Evolutionary conservation across 1,140 invertebrate genomes (phyloP).

Genomic region (Sminthurides bifidus): DNA sequence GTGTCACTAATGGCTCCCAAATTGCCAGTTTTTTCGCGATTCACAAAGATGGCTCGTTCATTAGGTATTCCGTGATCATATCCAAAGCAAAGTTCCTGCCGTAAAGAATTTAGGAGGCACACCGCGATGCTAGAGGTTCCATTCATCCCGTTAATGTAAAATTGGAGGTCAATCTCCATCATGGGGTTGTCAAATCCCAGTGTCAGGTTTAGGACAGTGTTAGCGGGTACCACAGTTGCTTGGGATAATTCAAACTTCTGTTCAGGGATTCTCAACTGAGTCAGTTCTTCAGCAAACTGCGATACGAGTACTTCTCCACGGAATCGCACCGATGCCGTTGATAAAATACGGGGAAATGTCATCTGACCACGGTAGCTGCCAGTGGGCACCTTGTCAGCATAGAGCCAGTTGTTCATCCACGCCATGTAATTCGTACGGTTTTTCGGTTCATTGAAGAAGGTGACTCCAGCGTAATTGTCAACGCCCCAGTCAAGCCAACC

Average conservation of each 20-base stretch:
- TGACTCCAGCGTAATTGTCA: constrained; percentile 20
- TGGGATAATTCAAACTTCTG: not conserved
- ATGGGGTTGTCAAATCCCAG: constrained; percentile 3
- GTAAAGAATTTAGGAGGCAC: constrained; percentile 12
- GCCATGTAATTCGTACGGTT: constrained; percentile 4
- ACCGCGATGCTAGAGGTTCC: constrained; percentile 1
- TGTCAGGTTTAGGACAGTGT: not conserved
- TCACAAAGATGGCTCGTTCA: constrained; percentile 10
- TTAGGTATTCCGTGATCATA: constrained; percentile 8
- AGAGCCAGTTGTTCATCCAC: constrained; percentile 25
- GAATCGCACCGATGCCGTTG: not conserved
- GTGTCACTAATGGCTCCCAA: not conserved
- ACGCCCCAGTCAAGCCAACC: constrained; percentile 26
- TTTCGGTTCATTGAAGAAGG: constrained; percentile 17
- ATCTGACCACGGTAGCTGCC: constrained; percentile 19
- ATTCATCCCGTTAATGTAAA: constrained; percentile 2
- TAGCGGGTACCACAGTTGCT: not conserved
- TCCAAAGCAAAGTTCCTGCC: constrained; percentile 21
- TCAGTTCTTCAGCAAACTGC: not conserved
- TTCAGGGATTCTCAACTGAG: not conserved
- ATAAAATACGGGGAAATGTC: constrained; percentile 18
- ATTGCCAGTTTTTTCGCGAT: constrained; percentile 15
- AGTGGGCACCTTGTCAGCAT: constrained; percentile 12
- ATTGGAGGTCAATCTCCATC: constrained; percentile 11
- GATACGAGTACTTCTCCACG: not conserved